Percentiles rank a stretch among this genome's conserved stretches.
Conservation (phyloP, 2,797 vertebrate genomes). For the Orestias chungarensis region DNA sequence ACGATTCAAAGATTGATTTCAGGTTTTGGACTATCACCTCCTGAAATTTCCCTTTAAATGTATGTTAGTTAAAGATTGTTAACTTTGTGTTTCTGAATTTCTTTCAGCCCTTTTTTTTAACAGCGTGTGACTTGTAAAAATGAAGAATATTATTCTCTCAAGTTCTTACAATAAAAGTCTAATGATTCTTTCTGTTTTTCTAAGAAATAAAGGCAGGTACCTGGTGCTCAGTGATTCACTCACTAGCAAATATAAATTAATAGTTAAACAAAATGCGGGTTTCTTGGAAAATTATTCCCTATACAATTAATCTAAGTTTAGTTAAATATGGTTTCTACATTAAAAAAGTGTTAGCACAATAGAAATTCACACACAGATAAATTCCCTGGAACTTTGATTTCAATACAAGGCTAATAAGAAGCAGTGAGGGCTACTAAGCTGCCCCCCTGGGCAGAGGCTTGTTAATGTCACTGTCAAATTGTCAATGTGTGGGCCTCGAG, state of each 20-base stretch:
- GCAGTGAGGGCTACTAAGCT: slow-evolving; percentile 81
- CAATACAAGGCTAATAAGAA: slow-evolving; percentile 89
- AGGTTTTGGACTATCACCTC: no score
- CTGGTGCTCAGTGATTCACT: background rate
- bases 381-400: slow-evolving; percentile 83
- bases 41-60: no score
- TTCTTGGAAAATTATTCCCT: background rate
- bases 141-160: no score
- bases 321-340: slow-evolving; percentile 16
- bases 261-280: background rate
- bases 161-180: no score
- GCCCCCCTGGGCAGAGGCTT: slow-evolving; percentile 71
- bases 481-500: slow-evolving; percentile 72
- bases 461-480: slow-evolving; percentile 83
- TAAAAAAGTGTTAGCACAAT: slow-evolving; percentile 57
- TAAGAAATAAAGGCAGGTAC: background rate
- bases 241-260: no score
- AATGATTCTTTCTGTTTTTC: background rate
- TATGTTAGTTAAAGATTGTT: no score
- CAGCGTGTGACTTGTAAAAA: no score
- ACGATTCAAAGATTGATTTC: no score
- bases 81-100: no score
- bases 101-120: no score
- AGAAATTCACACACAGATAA: slow-evolving; percentile 70
- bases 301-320: background rate